These are phyloP conservation scores for Nannobrachium achirus DNA, from an alignment of 2,113 vertebrate genomes.

Conservation along the genomic window DNA sequence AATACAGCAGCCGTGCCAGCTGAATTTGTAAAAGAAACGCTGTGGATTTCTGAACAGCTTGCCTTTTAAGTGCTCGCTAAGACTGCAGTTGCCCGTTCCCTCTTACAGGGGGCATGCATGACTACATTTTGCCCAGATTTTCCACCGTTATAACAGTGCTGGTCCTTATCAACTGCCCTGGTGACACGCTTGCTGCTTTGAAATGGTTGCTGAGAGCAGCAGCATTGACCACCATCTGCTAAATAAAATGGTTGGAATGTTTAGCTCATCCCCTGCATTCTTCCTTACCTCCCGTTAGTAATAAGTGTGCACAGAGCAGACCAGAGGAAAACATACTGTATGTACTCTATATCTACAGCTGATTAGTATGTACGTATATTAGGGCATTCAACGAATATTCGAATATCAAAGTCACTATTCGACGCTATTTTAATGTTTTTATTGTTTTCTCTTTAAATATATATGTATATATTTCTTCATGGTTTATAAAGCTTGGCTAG, in stretches of 20 bases:
- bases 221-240: too few relatives aligned
- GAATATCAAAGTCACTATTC: too few relatives aligned
- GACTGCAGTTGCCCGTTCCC: conserved; percentile 60
- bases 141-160: background rate
- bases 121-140: conserved; percentile 47
- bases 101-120: conserved; percentile 76
- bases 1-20: too few relatives aligned
- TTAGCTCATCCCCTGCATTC: background rate
- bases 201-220: conserved; percentile 11
- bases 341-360: too few relatives aligned
- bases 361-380: too few relatives aligned
- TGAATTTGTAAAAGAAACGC: too few relatives aligned
- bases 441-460: too few relatives aligned
- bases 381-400: too few relatives aligned
- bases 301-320: background rate
- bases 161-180: conserved; percentile 31
- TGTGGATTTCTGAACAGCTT: conserved; percentile 2
- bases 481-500: too few relatives aligned
- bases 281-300: conserved; percentile 33
- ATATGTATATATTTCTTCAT: too few relatives aligned
- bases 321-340: background rate
- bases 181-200: conserved; percentile 33
- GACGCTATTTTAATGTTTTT: too few relatives aligned
- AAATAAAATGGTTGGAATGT: background rate
- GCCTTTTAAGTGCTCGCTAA: conserved; percentile 1